These are phyloP conservation scores for Solenodon paradoxus DNA, from an alignment of 2,113 vertebrate species.

Conservation along the genomic window DNA sequence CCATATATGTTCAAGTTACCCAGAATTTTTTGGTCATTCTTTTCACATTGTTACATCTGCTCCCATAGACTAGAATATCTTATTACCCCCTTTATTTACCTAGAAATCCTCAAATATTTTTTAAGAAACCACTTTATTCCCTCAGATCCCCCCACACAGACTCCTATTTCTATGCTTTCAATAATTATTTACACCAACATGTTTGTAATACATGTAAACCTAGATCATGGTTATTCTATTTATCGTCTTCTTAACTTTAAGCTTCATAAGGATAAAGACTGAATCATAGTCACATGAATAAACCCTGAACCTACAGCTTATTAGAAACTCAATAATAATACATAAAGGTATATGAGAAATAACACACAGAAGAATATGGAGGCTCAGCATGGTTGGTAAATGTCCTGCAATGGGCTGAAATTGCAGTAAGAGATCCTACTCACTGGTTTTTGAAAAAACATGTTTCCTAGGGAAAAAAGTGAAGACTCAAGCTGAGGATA, in stretches of 20 bases:
- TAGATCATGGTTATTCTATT: background rate
- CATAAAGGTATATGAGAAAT: background rate
- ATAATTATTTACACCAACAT: background rate
- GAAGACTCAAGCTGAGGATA: background rate
- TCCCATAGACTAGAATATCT: background rate
- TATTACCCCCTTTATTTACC: background rate
- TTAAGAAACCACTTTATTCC: background rate
- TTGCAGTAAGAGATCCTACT: background rate
- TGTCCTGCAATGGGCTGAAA: background rate
- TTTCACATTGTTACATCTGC: background rate
- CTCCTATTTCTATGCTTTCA: background rate
- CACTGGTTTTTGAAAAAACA: background rate
- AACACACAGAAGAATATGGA: background rate
- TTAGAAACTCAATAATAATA: background rate
- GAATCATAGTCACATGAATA: background rate
- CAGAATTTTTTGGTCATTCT: background rate
- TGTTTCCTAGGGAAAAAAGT: background rate
- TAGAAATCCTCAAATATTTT: conserved; percentile 2
- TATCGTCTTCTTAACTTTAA: background rate
- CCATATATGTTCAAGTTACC: background rate
- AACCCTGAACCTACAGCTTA: background rate
- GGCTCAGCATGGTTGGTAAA: background rate
- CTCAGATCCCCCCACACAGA: background rate
- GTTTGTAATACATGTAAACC: background rate
- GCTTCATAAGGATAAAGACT: background rate